These are phyloP conservation scores for Eciton burchellii DNA, from an alignment of 1,140 invertebrate species.

Conservation along the genomic window DNA sequence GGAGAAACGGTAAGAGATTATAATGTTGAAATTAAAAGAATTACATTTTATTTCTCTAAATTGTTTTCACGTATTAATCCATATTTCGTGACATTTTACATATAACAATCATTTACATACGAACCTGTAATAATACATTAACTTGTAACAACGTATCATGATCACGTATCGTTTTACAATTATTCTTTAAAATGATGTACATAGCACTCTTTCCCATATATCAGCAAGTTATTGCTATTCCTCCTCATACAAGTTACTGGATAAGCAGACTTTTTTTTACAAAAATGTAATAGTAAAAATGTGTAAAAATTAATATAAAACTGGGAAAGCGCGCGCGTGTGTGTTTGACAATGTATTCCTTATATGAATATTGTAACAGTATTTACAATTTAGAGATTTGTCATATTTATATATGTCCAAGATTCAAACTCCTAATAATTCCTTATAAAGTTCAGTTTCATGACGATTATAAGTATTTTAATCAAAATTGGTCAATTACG, in stretches of 20 bases:
- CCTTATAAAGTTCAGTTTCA: slow-evolving; percentile 61
- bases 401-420: slow-evolving; percentile 50
- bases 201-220: slow-evolving; percentile 59
- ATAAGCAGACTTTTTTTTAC: slow-evolving; percentile 23
- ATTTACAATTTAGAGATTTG: slow-evolving; percentile 64
- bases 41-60: not conserved
- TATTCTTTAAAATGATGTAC: slow-evolving; percentile 28
- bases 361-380: slow-evolving; percentile 63
- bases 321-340: slow-evolving; percentile 55
- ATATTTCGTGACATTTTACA: slow-evolving; percentile 66
- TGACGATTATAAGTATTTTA: no score
- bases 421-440: slow-evolving; percentile 64
- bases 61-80: slow-evolving; percentile 14
- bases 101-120: slow-evolving; percentile 48
- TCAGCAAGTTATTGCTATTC: slow-evolving; percentile 3
- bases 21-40: not conserved
- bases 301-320: slow-evolving; percentile 27
- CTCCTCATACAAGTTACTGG: no score
- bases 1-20: not conserved
- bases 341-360: slow-evolving; percentile 34
- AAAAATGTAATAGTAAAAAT: slow-evolving; percentile 61
- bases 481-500: no score
- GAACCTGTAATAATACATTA: slow-evolving; percentile 52
- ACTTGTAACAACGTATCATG: slow-evolving; percentile 50
- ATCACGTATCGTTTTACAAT: slow-evolving; percentile 52